Percentiles rank a stretch among this genome's conserved stretches.
Conservation (phyloP, 2,888 invertebrate species). For the Caenorhabditis drosophilae region DNA sequence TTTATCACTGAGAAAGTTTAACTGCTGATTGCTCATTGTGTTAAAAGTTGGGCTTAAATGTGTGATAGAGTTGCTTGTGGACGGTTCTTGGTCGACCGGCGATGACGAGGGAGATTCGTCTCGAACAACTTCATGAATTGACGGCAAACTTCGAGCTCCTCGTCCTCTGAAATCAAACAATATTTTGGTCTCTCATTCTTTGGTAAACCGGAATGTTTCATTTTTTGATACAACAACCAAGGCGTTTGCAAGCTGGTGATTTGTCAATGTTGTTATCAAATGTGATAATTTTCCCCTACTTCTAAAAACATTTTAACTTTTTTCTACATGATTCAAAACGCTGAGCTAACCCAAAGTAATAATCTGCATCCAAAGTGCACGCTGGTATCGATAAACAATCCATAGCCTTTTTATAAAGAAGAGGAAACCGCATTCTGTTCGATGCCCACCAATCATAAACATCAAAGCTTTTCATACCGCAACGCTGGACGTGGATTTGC, state of each 20-base stretch:
- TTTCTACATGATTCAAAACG: neutral
- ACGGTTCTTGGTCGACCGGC: no score
- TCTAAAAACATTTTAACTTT: neutral
- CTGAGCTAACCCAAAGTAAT: slow-evolving; percentile 1
- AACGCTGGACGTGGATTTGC: neutral
- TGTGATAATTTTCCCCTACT: neutral
- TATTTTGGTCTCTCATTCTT: no score
- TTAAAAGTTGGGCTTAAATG: no score
- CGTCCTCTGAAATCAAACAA: no score
- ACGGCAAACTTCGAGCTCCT: no score
- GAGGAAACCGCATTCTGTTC: neutral
- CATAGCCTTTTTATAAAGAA: neutral
- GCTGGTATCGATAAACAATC: neutral
- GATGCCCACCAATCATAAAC: neutral
- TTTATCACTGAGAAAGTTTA: no score
- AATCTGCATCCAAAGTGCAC: neutral
- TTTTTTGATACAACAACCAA: no score
- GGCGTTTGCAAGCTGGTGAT: neutral
- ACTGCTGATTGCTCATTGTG: no score
- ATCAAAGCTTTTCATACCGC: neutral
- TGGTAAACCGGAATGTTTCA: no score
- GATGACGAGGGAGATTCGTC: no score
- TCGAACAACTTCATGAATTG: no score
- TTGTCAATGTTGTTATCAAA: neutral
- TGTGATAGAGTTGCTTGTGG: no score